phyloP scores from a whole-genome alignment of 1,140 invertebrate species.

The Euura lappo region DNA sequence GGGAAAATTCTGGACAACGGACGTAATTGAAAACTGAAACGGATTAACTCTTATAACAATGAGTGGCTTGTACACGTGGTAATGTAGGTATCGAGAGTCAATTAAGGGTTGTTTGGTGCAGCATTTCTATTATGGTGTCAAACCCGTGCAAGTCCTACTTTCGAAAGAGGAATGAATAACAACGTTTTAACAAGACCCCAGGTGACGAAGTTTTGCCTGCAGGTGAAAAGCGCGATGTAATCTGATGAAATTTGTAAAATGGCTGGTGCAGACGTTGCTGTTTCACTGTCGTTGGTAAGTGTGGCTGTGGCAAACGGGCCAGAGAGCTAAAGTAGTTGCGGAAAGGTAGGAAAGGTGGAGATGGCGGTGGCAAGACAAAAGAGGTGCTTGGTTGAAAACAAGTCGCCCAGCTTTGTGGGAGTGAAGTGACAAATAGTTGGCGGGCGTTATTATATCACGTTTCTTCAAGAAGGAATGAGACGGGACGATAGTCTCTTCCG shows the following conservation, averaged over 20 bases:
- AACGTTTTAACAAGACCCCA: not conserved
- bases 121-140: too few relatives aligned
- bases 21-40: too few relatives aligned
- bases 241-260: constrained; percentile 6
- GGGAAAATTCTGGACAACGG: not conserved
- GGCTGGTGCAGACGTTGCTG: not conserved
- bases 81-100: too few relatives aligned
- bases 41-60: too few relatives aligned
- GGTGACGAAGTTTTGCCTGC: not conserved
- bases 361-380: not conserved
- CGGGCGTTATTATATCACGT: not conserved
- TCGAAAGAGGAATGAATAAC: not conserved
- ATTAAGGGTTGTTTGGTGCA: too few relatives aligned
- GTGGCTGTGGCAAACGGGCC: not conserved
- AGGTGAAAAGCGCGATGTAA: not conserved
- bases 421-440: not conserved
- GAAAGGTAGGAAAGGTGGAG: not conserved
- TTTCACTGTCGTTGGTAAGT: not conserved
- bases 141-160: too few relatives aligned
- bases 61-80: too few relatives aligned
- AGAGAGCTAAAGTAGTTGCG: not conserved
- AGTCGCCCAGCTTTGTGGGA: not conserved
- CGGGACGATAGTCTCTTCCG: not conserved
- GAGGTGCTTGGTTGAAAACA: not conserved
- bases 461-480: not conserved